These are phyloP conservation scores for Tiliacea aurago DNA, from an alignment of 2,888 invertebrate species.

Conservation along the genomic window DNA sequence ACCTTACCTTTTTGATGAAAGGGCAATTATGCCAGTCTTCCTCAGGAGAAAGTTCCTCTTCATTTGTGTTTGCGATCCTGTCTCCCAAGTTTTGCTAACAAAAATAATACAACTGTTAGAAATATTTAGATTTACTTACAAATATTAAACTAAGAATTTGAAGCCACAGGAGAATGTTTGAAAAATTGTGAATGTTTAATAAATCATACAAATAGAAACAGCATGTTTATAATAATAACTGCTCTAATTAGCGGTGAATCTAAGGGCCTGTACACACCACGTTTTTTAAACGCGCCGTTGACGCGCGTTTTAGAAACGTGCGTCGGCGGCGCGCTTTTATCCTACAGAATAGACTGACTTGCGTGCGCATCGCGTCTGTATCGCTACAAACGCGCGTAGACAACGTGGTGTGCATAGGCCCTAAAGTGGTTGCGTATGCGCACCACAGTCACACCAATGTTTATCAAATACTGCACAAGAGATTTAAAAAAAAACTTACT, in stretches of 20 bases:
- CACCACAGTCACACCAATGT: background rate
- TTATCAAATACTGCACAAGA: background rate
- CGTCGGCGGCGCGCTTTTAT: too few relatives aligned
- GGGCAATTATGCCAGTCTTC: slow-evolving; percentile 51
- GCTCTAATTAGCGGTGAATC: background rate
- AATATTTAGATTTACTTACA: background rate
- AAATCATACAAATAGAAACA: background rate
- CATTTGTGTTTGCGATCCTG: background rate
- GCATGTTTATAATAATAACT: background rate
- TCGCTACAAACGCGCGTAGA: too few relatives aligned
- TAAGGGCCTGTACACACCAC: too few relatives aligned
- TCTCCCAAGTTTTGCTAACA: slow-evolving; percentile 41
- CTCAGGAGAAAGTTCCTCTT: slow-evolving; percentile 15
- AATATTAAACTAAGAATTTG: background rate
- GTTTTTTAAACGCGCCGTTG: too few relatives aligned
- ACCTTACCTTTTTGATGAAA: slow-evolving; percentile 27
- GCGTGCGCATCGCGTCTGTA: too few relatives aligned
- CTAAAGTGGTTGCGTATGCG: background rate
- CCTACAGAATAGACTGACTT: too few relatives aligned
- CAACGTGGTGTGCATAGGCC: too few relatives aligned
- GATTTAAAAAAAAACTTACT: slow-evolving; percentile 30
- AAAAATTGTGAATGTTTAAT: background rate
- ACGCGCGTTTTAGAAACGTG: too few relatives aligned
- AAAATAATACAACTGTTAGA: background rate
- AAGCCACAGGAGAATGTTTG: background rate